A percentile compares a stretch with the other conserved stretches of the same genome.
Evolutionary conservation across 2,797 vertebrate genomes (phyloP).

Genomic region (Alca torda): DNA sequence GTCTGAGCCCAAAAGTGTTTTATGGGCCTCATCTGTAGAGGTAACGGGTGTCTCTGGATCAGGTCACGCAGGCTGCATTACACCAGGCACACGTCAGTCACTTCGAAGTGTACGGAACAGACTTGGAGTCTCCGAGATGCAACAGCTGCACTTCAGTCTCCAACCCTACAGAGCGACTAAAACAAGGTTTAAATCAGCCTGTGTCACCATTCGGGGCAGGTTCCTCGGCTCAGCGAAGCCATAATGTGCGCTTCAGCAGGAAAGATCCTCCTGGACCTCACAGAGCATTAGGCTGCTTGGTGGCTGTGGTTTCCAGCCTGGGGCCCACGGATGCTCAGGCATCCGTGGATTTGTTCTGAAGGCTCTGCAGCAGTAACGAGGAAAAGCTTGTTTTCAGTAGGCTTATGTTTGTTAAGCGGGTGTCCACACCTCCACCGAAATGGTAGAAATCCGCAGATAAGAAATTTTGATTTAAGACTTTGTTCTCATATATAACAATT

Average conservation of each 20-base stretch:
- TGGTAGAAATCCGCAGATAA: background rate
- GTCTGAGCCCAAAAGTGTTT: slow-evolving; percentile 8
- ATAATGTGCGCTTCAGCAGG: background rate
- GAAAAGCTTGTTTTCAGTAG: background rate
- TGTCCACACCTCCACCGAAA: background rate
- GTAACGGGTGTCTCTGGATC: background rate
- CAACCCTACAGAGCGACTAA: background rate
- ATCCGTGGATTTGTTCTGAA: background rate
- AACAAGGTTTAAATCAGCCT: background rate
- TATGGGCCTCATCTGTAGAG: background rate
- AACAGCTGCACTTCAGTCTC: background rate
- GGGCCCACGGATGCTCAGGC: background rate
- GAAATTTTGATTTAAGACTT: background rate
- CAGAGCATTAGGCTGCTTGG: background rate
- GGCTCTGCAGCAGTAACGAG: background rate
- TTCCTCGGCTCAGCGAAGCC: background rate
- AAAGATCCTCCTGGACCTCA: background rate
- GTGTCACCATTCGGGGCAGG: background rate
- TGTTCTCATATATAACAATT: background rate
- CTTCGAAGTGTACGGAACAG: background rate
- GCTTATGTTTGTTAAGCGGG: background rate
- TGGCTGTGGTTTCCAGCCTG: background rate
- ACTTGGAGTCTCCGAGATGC: background rate
- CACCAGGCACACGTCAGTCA: background rate
- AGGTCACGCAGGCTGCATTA: background rate